Evolutionary conservation across 2,113 vertebrate genomes (phyloP).

Genomic region (Toxotes jaculatrix): DNA sequence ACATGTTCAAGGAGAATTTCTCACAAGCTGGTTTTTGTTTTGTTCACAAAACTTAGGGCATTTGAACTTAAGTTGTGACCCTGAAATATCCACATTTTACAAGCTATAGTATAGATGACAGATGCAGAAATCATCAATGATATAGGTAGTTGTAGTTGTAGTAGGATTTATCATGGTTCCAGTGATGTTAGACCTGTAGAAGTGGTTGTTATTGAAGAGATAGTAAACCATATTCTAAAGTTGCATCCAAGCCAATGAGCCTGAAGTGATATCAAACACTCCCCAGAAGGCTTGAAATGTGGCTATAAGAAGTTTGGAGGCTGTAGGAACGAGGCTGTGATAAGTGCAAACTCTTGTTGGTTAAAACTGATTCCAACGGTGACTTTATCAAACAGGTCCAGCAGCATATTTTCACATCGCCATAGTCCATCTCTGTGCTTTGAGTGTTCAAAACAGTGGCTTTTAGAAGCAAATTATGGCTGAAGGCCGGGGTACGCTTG

Average conservation of each 20-base stretch:
- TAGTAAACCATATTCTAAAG: not conserved
- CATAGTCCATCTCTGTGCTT: not conserved
- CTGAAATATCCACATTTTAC: not conserved
- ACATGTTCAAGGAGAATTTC: not conserved
- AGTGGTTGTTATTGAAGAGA: not conserved
- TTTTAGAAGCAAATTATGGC: not conserved
- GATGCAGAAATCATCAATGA: no score
- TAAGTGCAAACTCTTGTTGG: not conserved
- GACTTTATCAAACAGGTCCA: not conserved
- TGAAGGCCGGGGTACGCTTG: not conserved
- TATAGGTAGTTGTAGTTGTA: not conserved
- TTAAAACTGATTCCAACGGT: not conserved
- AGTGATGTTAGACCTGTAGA: not conserved
- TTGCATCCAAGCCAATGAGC: not conserved
- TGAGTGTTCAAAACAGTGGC: not conserved
- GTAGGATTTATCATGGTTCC: not conserved
- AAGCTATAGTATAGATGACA: no score
- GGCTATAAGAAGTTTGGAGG: not conserved
- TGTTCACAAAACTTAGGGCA: not conserved
- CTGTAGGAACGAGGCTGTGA: not conserved
- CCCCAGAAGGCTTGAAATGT: not conserved
- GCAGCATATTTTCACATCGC: not conserved
- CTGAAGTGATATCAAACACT: not conserved
- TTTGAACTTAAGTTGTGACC: not conserved
- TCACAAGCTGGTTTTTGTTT: constrained; percentile 2